These are phyloP conservation scores for Zaprionus taronus DNA, from an alignment of 1,140 invertebrate species.

Conservation along the genomic window DNA sequence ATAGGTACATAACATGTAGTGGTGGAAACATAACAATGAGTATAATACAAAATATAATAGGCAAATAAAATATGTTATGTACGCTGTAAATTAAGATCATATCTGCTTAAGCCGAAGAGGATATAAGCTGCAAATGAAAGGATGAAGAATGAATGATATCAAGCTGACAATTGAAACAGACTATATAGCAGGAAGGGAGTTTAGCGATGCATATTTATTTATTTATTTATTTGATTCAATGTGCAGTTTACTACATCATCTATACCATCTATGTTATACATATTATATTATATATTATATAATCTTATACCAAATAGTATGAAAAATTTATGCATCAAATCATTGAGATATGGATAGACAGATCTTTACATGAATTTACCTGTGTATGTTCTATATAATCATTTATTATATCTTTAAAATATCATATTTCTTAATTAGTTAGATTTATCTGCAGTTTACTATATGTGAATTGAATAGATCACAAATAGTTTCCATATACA, in stretches of 20 bases:
- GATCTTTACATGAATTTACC: too few species aligned
- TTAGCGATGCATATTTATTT: too few species aligned
- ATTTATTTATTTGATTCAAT: too few species aligned
- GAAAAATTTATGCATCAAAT: too few species aligned
- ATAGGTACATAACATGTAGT: not conserved
- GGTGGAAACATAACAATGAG: conserved; percentile 10
- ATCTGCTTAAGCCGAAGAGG: not conserved
- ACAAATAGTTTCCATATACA: too few species aligned
- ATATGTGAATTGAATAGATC: not conserved
- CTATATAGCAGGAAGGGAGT: not conserved
- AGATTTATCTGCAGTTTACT: too few species aligned
- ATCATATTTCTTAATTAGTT: too few species aligned
- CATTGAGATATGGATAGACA: too few species aligned
- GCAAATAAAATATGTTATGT: not conserved
- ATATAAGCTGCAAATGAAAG: not conserved
- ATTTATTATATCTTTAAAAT: not conserved
- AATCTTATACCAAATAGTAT: too few species aligned
- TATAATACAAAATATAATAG: conserved; percentile 1
- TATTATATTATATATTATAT: too few species aligned
- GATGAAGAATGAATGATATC: not conserved
- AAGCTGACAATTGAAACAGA: not conserved
- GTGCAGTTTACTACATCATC: too few species aligned
- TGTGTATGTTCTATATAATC: not conserved
- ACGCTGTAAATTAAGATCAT: conserved; percentile 3
- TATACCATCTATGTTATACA: too few species aligned